These are phyloP conservation scores for Lontra canadensis DNA, from an alignment of 2,113 vertebrate species.

Conservation along the genomic window DNA sequence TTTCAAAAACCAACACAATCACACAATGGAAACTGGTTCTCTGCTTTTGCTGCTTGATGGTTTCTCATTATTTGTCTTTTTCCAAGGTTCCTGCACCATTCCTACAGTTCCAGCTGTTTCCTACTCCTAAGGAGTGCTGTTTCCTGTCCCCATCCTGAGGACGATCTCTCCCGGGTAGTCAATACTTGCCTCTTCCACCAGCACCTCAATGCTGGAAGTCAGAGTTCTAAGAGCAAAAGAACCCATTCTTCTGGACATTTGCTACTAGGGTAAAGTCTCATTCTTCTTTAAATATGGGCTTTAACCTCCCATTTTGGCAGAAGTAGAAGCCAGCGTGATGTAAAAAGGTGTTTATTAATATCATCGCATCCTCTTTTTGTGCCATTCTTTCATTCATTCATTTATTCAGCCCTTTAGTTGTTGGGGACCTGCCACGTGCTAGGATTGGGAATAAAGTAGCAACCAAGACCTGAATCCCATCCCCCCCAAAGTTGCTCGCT, in stretches of 20 bases:
- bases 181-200: neutral
- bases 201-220: neutral
- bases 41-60: neutral
- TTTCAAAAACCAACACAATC: constrained; percentile 59
- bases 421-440: neutral
- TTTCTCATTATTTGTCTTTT: constrained; percentile 20
- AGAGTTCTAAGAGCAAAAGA: neutral
- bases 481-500: neutral
- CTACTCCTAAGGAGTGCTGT: neutral
- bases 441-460: neutral
- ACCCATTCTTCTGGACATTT: neutral
- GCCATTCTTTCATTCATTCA: neutral
- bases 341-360: neutral
- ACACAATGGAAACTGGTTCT: constrained; percentile 11
- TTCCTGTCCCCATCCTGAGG: neutral
- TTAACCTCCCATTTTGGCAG: neutral
- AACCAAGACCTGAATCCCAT: neutral
- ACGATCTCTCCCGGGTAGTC: neutral
- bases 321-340: neutral
- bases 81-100: neutral
- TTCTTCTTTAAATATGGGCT: neutral
- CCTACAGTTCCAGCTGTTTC: neutral
- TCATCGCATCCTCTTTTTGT: neutral
- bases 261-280: neutral
- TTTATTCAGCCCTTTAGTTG: neutral